Base-by-base conservation (phyloP, 1,140 invertebrate species). In the Tyrophagus putrescentiae region DNA sequence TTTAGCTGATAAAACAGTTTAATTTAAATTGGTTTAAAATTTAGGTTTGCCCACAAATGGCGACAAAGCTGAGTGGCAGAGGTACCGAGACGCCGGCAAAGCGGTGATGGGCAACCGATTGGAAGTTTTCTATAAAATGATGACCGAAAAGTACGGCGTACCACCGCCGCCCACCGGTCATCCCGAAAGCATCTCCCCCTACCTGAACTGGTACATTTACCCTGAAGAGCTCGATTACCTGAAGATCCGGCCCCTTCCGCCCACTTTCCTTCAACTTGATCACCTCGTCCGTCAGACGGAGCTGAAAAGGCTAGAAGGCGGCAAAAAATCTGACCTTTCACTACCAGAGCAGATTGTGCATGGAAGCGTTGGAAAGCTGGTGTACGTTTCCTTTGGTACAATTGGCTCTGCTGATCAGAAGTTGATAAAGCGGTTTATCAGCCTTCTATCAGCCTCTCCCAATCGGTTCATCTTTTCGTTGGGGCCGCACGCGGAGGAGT, bases 331-430 rank as follows among this genome's bases (percentile, higher is more conserved):
- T 27, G 6, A 48, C n/a, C n/a, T n/a, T n/a, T n/a, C n/a, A n/a
- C n/a, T n/a, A n/a, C n/a, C n/a, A n/a, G n/a, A n/a, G n/a, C n/a
- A n/a, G n/a, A n/a, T n/a, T n/a, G 44, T 62, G 27, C 18, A 23
- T 3, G 21, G 36, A 18, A 41, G 9, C 9, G 23, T 42, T 7
- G 60, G 60, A 21, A 62, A 62, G 33, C 36, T 62, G 6, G 33
- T 62, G 9, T 62, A 27, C 34, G 27, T 62, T 4, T 62, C 60
- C 0, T 44, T 62, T 39, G 60, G 60, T n/a, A 23, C 60, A 21
- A 48, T 62, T 7, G 52, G 60, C 25, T 57, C 31, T 25, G 52
- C 32, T 5, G 58, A 60, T 36, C 16, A 45, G 1, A 5, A 18
- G 1, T 1, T 62, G 18, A 62, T 62, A 56, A 42, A 3, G 45